Percentiles rank a stretch among this genome's conserved stretches.
These are phyloP conservation scores for Apostichopus japonicus DNA, from an alignment of 35 echinoderm and acorn worm species.

Conservation along the genomic window DNA sequence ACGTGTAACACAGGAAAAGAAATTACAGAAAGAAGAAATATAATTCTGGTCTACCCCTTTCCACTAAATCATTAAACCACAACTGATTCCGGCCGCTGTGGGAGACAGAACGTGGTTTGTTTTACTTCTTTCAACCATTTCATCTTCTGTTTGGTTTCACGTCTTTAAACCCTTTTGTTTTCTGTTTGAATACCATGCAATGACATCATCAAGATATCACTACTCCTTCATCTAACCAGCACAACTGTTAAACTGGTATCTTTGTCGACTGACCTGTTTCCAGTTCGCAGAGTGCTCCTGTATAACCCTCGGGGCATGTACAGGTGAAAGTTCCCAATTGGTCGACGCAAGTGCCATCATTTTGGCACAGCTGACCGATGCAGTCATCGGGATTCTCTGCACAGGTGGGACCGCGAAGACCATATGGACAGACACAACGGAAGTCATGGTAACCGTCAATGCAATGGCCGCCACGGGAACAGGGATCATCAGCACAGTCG, in stretches of 20 bases:
- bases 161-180: too few species aligned
- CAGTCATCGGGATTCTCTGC: conserved; percentile 59
- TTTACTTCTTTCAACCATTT: too few species aligned
- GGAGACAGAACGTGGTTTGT: too few species aligned
- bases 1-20: too few species aligned
- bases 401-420: conserved; percentile 56
- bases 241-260: too few species aligned
- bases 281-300: conserved; percentile 72
- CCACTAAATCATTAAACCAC: too few species aligned
- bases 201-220: too few species aligned
- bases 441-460: conserved; percentile 32
- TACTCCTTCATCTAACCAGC: too few species aligned
- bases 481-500: conserved; percentile 59
- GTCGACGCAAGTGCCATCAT: conserved; percentile 78
- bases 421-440: conserved; percentile 41
- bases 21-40: too few species aligned
- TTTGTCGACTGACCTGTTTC: conserved; percentile 11
- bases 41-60: too few species aligned
- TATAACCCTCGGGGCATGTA: conserved; percentile 61
- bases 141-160: not conserved
- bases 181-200: too few species aligned
- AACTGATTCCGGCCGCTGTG: too few species aligned
- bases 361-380: conserved; percentile 52
- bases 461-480: conserved; percentile 65
- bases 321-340: conserved; percentile 50